A percentile compares a stretch with the other conserved stretches of the same genome.
Evolutionary conservation across 2,113 vertebrate genomes (phyloP).

Genomic region (Noturus placidus): DNA sequence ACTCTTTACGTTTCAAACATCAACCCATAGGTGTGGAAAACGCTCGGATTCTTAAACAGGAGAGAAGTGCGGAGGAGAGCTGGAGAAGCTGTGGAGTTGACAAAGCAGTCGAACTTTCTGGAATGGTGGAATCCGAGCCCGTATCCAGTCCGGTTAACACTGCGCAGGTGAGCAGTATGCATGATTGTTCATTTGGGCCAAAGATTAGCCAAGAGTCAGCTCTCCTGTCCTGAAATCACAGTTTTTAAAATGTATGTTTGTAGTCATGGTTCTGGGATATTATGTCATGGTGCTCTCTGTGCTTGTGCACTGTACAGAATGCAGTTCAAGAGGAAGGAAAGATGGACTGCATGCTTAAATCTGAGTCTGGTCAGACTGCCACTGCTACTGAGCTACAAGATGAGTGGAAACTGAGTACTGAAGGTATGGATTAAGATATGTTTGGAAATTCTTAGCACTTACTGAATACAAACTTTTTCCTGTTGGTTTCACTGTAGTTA

Average conservation of each 20-base stretch:
- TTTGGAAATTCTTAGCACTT: not conserved
- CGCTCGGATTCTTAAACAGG: slow-evolving; percentile 61
- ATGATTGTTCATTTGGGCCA: not conserved
- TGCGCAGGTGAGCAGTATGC: slow-evolving; percentile 29
- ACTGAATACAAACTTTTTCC: not conserved
- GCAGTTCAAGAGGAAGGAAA: slow-evolving; percentile 52
- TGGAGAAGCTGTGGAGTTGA: slow-evolving; percentile 45
- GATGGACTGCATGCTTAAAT: slow-evolving; percentile 63
- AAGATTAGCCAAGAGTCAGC: not conserved
- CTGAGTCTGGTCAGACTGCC: slow-evolving; percentile 58
- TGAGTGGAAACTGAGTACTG: slow-evolving; percentile 62
- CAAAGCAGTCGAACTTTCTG: slow-evolving; percentile 38
- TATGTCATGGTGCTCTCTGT: not conserved
- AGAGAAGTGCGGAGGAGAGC: slow-evolving; percentile 55
- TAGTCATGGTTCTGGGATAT: not conserved
- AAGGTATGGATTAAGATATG: slow-evolving; percentile 58
- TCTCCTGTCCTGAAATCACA: not conserved
- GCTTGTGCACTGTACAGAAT: slow-evolving; percentile 51
- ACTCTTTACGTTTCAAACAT: not conserved
- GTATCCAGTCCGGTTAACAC: not conserved
- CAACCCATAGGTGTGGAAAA: slow-evolving; percentile 37
- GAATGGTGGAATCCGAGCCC: slow-evolving; percentile 20
- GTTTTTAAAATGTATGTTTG: not conserved
- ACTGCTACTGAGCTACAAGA: slow-evolving; percentile 54
- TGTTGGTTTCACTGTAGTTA: not conserved